These are phyloP conservation scores for Falcaria lacertinaria DNA, from an alignment of 2,888 invertebrate genomes.

Conservation along the genomic window DNA sequence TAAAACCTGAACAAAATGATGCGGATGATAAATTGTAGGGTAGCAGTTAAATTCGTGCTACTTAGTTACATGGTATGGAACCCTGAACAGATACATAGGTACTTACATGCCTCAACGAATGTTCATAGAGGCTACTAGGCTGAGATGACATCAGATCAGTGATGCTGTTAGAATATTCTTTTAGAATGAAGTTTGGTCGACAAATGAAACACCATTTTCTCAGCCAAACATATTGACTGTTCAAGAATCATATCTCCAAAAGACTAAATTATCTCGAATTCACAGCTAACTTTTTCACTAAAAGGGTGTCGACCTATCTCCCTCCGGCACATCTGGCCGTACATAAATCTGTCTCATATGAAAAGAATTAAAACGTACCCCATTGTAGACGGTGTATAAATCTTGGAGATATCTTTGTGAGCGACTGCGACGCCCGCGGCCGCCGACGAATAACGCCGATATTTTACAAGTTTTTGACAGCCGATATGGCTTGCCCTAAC, in stretches of 20 bases:
- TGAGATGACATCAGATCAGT: too few species aligned
- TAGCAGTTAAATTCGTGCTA: too few species aligned
- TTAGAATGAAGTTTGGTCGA: too few species aligned
- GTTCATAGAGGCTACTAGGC: too few species aligned
- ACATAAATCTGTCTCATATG: constrained; percentile 77
- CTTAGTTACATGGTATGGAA: too few species aligned
- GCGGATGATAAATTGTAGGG: too few species aligned
- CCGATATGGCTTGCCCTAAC: constrained; percentile 81
- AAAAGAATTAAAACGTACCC: constrained; percentile 79
- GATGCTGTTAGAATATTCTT: too few species aligned
- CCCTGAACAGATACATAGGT: too few species aligned
- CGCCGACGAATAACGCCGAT: constrained; percentile 75
- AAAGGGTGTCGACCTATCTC: constrained; percentile 58
- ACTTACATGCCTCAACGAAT: too few species aligned
- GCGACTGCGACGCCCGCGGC: constrained; percentile 41
- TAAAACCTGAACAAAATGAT: too few species aligned
- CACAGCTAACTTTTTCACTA: constrained; percentile 21
- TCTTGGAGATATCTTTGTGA: constrained; percentile 76
- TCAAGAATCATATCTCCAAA: not conserved
- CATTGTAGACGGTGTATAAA: constrained; percentile 76
- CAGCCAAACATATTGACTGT: too few species aligned
- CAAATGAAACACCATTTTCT: too few species aligned
- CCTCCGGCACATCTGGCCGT: constrained; percentile 63
- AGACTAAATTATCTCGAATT: not conserved
- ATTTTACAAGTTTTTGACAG: constrained; percentile 86